Conservation (phyloP, 2,888 invertebrate genomes). For the Dicranocentrus wangi region DNA sequence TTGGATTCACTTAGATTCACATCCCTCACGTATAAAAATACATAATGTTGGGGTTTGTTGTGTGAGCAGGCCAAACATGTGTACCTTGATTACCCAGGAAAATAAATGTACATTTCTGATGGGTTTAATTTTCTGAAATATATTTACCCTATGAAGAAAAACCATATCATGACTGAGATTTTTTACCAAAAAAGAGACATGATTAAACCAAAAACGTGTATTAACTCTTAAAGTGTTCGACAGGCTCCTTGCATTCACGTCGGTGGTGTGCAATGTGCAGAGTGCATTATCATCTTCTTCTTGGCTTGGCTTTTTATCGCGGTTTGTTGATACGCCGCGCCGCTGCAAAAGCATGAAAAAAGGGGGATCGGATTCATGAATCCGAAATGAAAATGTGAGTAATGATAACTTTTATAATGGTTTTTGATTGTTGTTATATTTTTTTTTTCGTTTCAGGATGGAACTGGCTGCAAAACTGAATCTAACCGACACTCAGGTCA, state of each 20-base stretch:
- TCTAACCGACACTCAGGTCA: slow-evolving; percentile 98
- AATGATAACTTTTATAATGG: slow-evolving; percentile 32
- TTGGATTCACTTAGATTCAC: slow-evolving; percentile 9
- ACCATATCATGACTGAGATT: too few relatives aligned
- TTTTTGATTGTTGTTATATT: slow-evolving; percentile 14
- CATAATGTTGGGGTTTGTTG: too few relatives aligned
- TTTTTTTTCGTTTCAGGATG: slow-evolving; percentile 80
- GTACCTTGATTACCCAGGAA: neutral
- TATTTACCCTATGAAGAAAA: neutral
- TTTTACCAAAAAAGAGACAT: neutral
- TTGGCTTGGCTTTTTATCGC: too few relatives aligned
- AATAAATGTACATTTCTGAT: slow-evolving; percentile 1
- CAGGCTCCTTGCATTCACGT: too few relatives aligned
- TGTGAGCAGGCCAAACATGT: neutral
- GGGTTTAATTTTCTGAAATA: neutral
- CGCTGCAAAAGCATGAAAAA: too few relatives aligned
- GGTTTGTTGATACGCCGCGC: too few relatives aligned
- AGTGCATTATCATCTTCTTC: too few relatives aligned
- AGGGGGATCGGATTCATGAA: neutral
- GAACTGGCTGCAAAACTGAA: slow-evolving; percentile 96
- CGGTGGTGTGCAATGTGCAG: too few relatives aligned
- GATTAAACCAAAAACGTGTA: neutral
- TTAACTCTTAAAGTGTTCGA: too few relatives aligned
- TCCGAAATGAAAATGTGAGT: slow-evolving; percentile 22
- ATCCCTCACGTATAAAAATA: slow-evolving; percentile 16